Conservation (phyloP, 2,113 vertebrate species). For the Lepus timidus region DNA sequence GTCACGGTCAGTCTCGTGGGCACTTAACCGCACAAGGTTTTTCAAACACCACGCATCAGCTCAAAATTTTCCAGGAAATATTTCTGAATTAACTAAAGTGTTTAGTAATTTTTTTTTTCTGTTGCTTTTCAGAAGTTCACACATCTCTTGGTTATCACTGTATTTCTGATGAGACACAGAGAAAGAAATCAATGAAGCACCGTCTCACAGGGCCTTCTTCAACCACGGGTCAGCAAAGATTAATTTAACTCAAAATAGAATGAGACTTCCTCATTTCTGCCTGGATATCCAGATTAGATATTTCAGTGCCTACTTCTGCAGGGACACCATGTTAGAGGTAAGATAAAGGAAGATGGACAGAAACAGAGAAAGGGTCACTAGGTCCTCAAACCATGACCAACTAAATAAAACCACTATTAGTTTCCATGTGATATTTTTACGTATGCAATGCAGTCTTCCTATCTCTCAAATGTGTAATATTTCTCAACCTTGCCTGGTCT, state of each 20-base stretch:
- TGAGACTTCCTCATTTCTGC: constrained; percentile 36
- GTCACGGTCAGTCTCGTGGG: not conserved
- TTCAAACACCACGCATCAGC: constrained; percentile 49
- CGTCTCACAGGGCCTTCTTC: not conserved
- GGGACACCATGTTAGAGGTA: not conserved
- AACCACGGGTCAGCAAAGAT: constrained; percentile 52
- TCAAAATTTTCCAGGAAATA: constrained; percentile 32
- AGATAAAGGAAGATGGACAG: not conserved
- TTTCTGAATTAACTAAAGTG: constrained; percentile 57
- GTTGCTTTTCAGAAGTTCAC: constrained; percentile 53
- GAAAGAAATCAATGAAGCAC: constrained; percentile 20
- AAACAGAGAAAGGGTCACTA: not conserved
- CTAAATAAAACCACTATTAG: not conserved
- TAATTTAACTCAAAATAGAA: constrained; percentile 53
- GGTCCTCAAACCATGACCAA: not conserved
- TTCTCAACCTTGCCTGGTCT: constrained; percentile 9
- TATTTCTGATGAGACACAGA: constrained; percentile 10
- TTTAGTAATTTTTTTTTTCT: not conserved
- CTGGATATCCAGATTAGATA: not conserved
- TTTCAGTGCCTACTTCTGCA: not conserved
- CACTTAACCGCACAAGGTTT: not conserved
- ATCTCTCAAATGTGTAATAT: not conserved
- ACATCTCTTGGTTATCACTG: not conserved
- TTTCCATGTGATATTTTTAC: not conserved
- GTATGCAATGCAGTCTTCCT: not conserved